Conservation (phyloP, 2,113 vertebrate species). For the Scomber colias region DNA sequence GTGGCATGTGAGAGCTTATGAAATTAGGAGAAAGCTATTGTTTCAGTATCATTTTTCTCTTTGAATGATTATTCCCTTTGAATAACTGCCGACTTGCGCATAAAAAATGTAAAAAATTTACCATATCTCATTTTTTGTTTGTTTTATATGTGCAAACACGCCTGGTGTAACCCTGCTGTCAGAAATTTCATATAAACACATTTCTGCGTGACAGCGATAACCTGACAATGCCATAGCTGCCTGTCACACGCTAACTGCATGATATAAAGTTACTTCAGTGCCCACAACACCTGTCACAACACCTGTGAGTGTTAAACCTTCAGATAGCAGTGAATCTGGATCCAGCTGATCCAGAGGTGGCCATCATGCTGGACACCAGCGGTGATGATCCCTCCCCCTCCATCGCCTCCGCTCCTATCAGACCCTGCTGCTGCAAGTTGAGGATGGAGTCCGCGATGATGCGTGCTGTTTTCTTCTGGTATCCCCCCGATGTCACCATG, state of each 20-base stretch:
- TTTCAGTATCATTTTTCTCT: slow-evolving; percentile 4
- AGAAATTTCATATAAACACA: neutral
- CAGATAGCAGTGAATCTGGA: slow-evolving; percentile 61
- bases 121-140: neutral
- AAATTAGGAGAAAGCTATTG: neutral
- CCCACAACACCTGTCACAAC: slow-evolving; percentile 7
- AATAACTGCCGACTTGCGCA: neutral
- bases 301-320: slow-evolving; percentile 16
- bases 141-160: slow-evolving; percentile 44
- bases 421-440: slow-evolving; percentile 88
- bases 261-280: slow-evolving; percentile 26
- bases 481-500: slow-evolving; percentile 96
- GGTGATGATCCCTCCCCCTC: slow-evolving; percentile 70
- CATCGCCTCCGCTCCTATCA: slow-evolving; percentile 81
- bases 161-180: slow-evolving; percentile 1
- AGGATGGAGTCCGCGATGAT: slow-evolving; percentile 97
- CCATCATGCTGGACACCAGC: slow-evolving; percentile 69
- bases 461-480: slow-evolving; percentile 94
- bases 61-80: slow-evolving; percentile 34
- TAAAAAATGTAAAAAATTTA: neutral
- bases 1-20: neutral
- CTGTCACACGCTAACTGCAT: neutral
- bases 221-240: neutral
- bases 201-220: neutral
- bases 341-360: slow-evolving; percentile 63